Base-by-base conservation (phyloP, 2,888 invertebrate species). In the Troilus luridus region DNA sequence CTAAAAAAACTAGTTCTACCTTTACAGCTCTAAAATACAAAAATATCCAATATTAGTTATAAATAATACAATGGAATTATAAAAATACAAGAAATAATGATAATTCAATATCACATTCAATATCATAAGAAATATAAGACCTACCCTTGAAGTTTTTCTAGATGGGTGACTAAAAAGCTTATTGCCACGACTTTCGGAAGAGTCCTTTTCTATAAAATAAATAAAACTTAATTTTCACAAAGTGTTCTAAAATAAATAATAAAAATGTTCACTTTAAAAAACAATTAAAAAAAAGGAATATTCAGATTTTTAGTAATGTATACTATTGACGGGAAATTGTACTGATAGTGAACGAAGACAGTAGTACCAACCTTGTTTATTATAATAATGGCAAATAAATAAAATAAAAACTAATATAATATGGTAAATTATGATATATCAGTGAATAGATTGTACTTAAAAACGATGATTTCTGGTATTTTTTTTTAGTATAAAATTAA, bases 1-100 rank as follows among this genome's bases (percentile, higher is more conserved):
- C 95, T 95, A 94, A 95, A 95, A 93, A 95, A 95, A 91, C 94
- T 94, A 90, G 94, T 94, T 58, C 94, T 94, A 91, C 94, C 93
- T 60, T 94, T 94, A 93, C 94, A 94, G 92, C 94, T 94, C 94
- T 95, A 91, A 10, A 54, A 14, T 21, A 58, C 6, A 88, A 62
- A 59, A 88, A 58, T 6, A 58, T 41, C 17, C 9, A 58, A 64
- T 64, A 64, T 64, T 64, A 64, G n/a, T n/a, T 58, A 56, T 56
- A 88, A 56, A 88, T 17, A 8, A 54, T 17, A n/a, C 5, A 88
- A 21, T 88, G 2, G 5, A 58, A 58, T 27, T 27, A 56, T 6
- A 12, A 41, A n/a, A 88, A 58, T n/a, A 88, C 58, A 88, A 41
- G 58, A 5, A 56, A 6, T 21, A n/a, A n/a, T n/a, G n/a, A n/a